phyloP scores from a whole-genome alignment of 2,113 vertebrate genomes.

The Morone chrysops region DNA sequence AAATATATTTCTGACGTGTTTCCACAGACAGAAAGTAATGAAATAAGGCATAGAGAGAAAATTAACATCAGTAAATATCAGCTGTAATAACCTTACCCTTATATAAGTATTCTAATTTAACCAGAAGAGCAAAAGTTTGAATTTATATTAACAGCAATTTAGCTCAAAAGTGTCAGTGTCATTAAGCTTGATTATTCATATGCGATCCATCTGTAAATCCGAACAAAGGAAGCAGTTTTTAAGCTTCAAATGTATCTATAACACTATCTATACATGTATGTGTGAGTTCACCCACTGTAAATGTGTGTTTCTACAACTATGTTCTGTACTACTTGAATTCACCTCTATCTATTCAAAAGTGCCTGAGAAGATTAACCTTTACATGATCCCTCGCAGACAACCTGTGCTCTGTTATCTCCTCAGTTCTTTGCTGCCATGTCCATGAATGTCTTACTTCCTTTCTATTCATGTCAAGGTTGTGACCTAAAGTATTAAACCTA shows the following conservation, averaged over 20 bases:
- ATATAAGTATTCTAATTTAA: conserved; percentile 49
- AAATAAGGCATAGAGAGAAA: conserved; percentile 61
- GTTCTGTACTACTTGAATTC: background rate
- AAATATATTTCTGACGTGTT: conserved; percentile 40
- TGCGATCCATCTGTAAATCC: no score
- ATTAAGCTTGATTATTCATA: conserved; percentile 11
- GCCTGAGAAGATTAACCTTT: conserved; percentile 27
- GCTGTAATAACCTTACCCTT: conserved; percentile 28
- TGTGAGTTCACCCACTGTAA: background rate
- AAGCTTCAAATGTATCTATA: background rate
- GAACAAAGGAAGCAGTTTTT: background rate
- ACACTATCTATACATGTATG: no score
- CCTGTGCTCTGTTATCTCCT: conserved; percentile 20
- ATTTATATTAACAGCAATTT: conserved; percentile 31
- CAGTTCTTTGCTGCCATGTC: background rate
- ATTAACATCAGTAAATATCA: conserved; percentile 67
- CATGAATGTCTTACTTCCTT: background rate
- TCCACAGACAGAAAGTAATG: conserved; percentile 65
- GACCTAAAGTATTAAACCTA: conserved; percentile 7
- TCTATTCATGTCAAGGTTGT: conserved; percentile 10
- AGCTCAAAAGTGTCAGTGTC: conserved; percentile 1
- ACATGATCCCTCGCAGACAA: background rate
- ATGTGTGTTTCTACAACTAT: conserved; percentile 3
- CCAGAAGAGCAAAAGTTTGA: conserved; percentile 12
- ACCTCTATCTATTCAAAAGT: background rate